Evolutionary conservation across 2,113 vertebrate species (phyloP), one percentile per base, ranked within the genome.

Genomic region (Lepisosteus osseus): DNA sequence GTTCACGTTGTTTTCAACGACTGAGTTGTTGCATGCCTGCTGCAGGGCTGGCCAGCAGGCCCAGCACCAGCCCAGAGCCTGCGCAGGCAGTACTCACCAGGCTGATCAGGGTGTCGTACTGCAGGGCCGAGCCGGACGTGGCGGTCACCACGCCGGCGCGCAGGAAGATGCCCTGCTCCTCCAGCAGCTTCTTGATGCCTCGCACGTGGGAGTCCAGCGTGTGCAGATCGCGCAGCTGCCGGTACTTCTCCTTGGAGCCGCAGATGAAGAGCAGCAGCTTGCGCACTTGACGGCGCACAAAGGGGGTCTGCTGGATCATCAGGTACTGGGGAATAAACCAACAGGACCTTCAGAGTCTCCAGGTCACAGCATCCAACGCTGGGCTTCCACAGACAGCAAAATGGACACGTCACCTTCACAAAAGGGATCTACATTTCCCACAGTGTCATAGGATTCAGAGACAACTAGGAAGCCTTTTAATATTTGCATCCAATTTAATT

Each of bases 231-330:
- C 97, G 86, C 67, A 99, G 94, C 81, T 99, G 97, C 0, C 97
- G 93, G 82, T 99, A 99, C 44, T 99, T 99, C 79, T 99, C 97
- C 83, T 99, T 99, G 0, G 97, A 99, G 41, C 97, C 97, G 2
- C 97, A 99, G 90, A 99, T 99, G 73, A 99, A 99, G 2, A 99
- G 91, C 80, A 99, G 76, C 67, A 99, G 94, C 77, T 99, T 99
- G 71, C 97, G 94, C 8, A 99, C 97, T 86, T 99, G 97, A 3
- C 97, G 93, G 54, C 97, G 94, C 65, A 99, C 97, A 0, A 99
- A 99, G 0, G 97, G 97, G 0, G 97, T 99, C 85, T 99, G 97
- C 82, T 99, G 97, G 84, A 97, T 98, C 97, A 99, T 99, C 81
- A 99, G 87, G 84, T 99, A 99, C 97, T 99, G 75, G 6, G 70